Evolutionary conservation across 2,888 invertebrate species (phyloP), one percentile per base, ranked within the genome.

Genomic region (Stenurella melanura): DNA sequence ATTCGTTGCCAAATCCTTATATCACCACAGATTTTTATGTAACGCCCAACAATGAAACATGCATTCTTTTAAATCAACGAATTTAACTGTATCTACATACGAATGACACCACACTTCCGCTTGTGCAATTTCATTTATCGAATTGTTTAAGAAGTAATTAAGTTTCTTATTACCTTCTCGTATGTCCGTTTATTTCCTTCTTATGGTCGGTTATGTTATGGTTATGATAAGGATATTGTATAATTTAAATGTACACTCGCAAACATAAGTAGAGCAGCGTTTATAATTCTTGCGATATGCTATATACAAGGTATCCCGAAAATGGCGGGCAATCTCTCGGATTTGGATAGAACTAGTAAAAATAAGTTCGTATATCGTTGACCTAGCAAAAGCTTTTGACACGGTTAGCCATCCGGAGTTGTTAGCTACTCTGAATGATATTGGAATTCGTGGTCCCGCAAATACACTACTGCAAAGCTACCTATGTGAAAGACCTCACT

Each of bases 121-220:
- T 58, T 60, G 38, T 60, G 42, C 21, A 70, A 70, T 34, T 38
- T 60, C 19, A 34, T 38, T 34, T 38, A 38, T 11, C n/a, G 9
- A 26, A 60, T 60, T 42, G n/a, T 30, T 18, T 50, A 50, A 34
- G 26, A 38, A 38, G 12, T 42, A 17, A 70, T 50, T 18, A 42
- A 34, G 70, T 70, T 58, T 69, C 70, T 69, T 18, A 57, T 57
- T 70, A 60, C 70, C 60, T 70, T 70, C 70, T 60, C 70, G 21
- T 19, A 70, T 70, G 42, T 26, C 57, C 42, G 60, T 70, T 38
- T 34, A 61, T 70, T 70, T 70, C 60, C 70, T 61, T 60, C 19
- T 21, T 60, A 60, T 61, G 60, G 70, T 26, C 38, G 58, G 30
- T 7, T 21, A 15, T 42, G 42, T 38, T n/a, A n/a, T n/a, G n/a